phyloP scores from a whole-genome alignment of 2,113 vertebrate species.

The Isichthys henryi region DNA sequence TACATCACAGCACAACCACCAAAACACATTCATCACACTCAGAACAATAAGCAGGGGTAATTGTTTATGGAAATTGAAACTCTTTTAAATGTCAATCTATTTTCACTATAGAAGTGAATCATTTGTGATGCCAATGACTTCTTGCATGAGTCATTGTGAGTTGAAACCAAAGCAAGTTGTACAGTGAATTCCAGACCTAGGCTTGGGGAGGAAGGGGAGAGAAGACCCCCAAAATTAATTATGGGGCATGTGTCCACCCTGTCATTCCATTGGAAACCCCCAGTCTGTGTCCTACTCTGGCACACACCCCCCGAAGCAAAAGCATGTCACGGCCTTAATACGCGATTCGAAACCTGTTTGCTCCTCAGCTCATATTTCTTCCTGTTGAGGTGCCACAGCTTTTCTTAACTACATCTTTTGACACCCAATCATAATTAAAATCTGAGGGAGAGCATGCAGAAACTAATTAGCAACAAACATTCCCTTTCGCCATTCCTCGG shows the following conservation, averaged over 20 bases:
- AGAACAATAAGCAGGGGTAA: constrained; percentile 5
- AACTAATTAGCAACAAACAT: constrained; percentile 52
- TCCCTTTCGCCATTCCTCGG: constrained; percentile 24
- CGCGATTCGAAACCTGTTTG: constrained; percentile 18
- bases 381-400: constrained; percentile 44
- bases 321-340: background rate
- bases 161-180: background rate
- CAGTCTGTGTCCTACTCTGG: background rate
- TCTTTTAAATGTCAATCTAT: constrained; percentile 12
- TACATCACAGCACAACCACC: background rate
- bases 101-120: background rate
- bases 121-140: background rate
- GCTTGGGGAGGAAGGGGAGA: background rate
- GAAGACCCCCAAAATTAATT: background rate
- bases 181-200: background rate
- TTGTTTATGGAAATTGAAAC: constrained; percentile 18
- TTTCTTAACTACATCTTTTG: constrained; percentile 47
- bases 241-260: background rate
- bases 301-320: background rate
- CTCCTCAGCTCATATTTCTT: constrained; percentile 17
- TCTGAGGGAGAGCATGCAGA: constrained; percentile 43
- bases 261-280: background rate
- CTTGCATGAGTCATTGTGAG: background rate
- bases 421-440: constrained; percentile 63
- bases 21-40: constrained; percentile 6